phyloP scores from a whole-genome alignment of 2,797 vertebrate species.

The Pristis pectinata region DNA sequence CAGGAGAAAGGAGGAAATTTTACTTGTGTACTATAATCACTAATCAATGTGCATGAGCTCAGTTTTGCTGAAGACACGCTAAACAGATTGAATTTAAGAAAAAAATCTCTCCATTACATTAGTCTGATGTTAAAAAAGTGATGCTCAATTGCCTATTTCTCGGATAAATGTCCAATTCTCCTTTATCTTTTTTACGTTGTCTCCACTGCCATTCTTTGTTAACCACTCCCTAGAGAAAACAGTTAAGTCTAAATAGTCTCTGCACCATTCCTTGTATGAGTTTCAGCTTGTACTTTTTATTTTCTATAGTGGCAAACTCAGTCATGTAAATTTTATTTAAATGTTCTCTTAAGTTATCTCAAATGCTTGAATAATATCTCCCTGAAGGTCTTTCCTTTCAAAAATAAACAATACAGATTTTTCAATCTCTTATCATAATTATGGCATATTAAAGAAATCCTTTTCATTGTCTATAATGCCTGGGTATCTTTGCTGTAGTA shows the following conservation, averaged over 20 bases:
- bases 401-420: not conserved
- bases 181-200: not conserved
- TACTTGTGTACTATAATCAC: not conserved
- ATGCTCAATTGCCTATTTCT: not conserved
- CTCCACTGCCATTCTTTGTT: not conserved
- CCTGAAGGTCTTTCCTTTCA: not conserved
- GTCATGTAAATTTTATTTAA: not conserved
- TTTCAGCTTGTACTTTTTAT: not conserved
- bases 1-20: not conserved
- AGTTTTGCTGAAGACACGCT: not conserved
- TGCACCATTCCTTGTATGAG: not conserved
- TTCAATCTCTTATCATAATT: not conserved
- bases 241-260: not conserved
- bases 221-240: not conserved
- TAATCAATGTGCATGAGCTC: not conserved
- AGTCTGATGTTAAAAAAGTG: not conserved
- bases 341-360: not conserved
- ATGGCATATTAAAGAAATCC: not conserved
- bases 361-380: not conserved
- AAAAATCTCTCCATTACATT: not conserved
- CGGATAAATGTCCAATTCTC: not conserved
- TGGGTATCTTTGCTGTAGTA: not conserved
- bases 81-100: not conserved
- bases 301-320: not conserved
- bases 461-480: not conserved